Conservation (phyloP, 2,888 invertebrate species). For the Callinectes sapidus region DNA sequence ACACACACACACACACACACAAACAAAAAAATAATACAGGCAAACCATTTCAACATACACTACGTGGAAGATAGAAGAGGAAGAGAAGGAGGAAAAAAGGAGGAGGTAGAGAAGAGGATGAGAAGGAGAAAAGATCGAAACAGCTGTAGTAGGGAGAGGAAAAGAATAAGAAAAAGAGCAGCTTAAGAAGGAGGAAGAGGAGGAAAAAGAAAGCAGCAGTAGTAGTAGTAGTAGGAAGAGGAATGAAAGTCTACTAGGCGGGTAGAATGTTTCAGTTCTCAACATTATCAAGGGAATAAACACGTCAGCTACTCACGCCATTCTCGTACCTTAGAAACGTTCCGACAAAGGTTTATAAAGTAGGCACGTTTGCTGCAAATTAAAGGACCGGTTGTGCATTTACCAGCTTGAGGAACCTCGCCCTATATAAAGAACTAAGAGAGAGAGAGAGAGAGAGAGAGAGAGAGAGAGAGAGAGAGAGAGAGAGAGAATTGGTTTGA, state of each 20-base stretch:
- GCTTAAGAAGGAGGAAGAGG: no score
- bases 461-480: no score
- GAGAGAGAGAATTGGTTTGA: no score
- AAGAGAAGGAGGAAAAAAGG: not conserved
- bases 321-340: not conserved
- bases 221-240: no score
- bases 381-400: not conserved
- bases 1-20: conserved; percentile 20
- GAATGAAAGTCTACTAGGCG: not conserved
- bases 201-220: no score
- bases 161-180: no score
- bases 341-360: not conserved
- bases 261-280: not conserved
- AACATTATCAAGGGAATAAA: not conserved
- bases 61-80: not conserved
- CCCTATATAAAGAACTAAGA: not conserved
- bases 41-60: not conserved
- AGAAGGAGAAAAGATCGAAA: no score
- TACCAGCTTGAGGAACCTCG: not conserved
- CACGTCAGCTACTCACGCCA: not conserved
- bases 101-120: no score
- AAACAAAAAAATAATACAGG: not conserved
- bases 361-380: conserved; percentile 1
- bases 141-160: no score
- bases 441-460: no score